Base-by-base conservation (phyloP, 2,888 invertebrate genomes). In the Drosophila mercatorum region DNA sequence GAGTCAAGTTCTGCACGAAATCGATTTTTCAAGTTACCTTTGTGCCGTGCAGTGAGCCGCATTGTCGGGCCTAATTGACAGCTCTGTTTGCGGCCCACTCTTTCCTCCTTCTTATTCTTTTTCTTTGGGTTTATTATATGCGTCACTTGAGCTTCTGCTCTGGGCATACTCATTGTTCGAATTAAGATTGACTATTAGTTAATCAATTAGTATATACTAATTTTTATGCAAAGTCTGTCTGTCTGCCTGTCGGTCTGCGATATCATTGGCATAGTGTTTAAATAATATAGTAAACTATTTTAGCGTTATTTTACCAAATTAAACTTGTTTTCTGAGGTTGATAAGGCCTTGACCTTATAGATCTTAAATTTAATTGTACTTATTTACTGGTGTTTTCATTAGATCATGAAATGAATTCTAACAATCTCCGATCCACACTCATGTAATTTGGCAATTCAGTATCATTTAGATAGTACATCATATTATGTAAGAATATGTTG, bases 1-100 rank as follows among this genome's bases (percentile, higher is more conserved):
- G 44, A 53, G 52, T 57, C 49, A 66, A 43, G 26, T 52, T 69
- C 66, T 61, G 56, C 38, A 73, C 69, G 71, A 80, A 88, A 84
- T 84, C 84, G 84, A 84, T 84, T 88, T 84, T 84, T 70, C 89
- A 72, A 74, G 63, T 74, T 71, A 46, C 57, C 28, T 46, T 58
- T 55, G 38, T 44, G 51, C 34, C 38, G 57, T 63, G 52, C 52
- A 67, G 44, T 43, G 41, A 31, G 49, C 26, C 12, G 51, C 62
- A 70, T 59, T 51, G 44, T 10, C 43, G 49, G 63, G 49, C 58
- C 46, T 14, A 61, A 59, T 65, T 41, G 40, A 40, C 43, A 47
- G 46, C 61, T 63, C 62, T 60, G 62, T 68, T 65, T 47, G 26
- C 26, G 26, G 44, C 44, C 41, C 28, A 57, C 46, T 47, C 38